Percentiles rank a stretch among this genome's conserved stretches.
Evolutionary conservation across 2,888 invertebrate genomes (phyloP).

Genomic region (Oligia latruncula): DNA sequence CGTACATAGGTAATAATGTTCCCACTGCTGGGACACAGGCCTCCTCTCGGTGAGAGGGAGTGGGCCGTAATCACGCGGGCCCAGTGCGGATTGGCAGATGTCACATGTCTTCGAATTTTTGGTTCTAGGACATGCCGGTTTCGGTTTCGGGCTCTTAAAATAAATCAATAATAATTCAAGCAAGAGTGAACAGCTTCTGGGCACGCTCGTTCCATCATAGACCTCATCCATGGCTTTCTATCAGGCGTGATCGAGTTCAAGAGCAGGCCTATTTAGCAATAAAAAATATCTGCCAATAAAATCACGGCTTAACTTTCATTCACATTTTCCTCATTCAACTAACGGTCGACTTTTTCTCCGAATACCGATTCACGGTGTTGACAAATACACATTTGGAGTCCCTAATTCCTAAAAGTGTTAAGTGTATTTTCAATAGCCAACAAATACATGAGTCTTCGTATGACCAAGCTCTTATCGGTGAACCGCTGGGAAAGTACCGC

Average conservation of each 20-base stretch:
- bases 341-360: constrained; percentile 17
- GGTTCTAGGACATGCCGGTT: no score
- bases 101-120: no score
- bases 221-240: neutral
- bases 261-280: neutral
- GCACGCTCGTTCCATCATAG: neutral
- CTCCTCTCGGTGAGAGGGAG: no score
- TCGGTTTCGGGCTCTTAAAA: neutral
- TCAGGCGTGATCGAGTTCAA: neutral
- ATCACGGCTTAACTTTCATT: neutral
- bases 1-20: no score
- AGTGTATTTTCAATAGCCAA: constrained; percentile 3
- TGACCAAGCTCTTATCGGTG: constrained; percentile 45
- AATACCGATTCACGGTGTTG: constrained; percentile 21
- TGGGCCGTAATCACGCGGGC: no score
- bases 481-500: constrained; percentile 61
- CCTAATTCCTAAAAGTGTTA: constrained; percentile 39
- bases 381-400: constrained; percentile 35
- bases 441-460: constrained; percentile 5
- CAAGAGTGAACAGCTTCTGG: neutral
- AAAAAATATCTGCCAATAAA: neutral
- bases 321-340: constrained; percentile 38
- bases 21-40: no score
- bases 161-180: neutral
- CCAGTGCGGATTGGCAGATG: no score